Evolutionary conservation across 2,888 invertebrate species (phyloP), one percentile per base, ranked within the genome.

Genomic region (Drosophila falleni): DNA sequence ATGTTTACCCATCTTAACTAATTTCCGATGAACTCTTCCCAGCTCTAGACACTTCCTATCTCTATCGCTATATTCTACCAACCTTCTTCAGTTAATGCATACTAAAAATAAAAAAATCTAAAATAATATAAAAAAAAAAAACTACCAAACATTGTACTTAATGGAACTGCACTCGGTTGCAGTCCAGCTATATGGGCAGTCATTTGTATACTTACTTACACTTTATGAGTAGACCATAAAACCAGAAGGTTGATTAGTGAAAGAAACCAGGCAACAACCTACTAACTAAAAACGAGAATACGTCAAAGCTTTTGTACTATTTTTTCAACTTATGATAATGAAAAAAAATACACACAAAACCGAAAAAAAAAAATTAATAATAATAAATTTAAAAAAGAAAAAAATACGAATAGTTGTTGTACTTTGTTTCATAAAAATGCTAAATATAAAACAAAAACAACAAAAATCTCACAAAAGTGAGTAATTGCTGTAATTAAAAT

Each of bases 111-210:
- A 47, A 55, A 47, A 55, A 46, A 37, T 54, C 31, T 8, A 63
- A 41, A 39, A 15, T 11, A 49, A 29, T 58, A 69, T 55, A 44
- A 71, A 51, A 77, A 47, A 76, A 69, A 62, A 31, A 55, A 63
- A 58, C 59, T 60, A 75, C 64, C 59, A 78, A 78, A 73, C 64
- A 79, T 70, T 81, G 87, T 88, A 86, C 85, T 86, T 86, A 86
- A 75, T 49, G 77, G 78, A 74, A 47, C 81, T 81, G 87, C 79
- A 50, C 54, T 60, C 41, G 47, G 35, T 74, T 70, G 87, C 80
- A 78, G 72, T 80, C 71, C 79, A 81, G 89, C 89, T 87, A 87
- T 93, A 93, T 93, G 93, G 93, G 93, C 93, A 92, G 81, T 84
- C 84, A 84, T 81, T 87, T 87, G 87, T 84, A 84, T 84, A 84